Evolutionary conservation across 1,140 invertebrate genomes (phyloP).

Genomic region (Dryas iulia): DNA sequence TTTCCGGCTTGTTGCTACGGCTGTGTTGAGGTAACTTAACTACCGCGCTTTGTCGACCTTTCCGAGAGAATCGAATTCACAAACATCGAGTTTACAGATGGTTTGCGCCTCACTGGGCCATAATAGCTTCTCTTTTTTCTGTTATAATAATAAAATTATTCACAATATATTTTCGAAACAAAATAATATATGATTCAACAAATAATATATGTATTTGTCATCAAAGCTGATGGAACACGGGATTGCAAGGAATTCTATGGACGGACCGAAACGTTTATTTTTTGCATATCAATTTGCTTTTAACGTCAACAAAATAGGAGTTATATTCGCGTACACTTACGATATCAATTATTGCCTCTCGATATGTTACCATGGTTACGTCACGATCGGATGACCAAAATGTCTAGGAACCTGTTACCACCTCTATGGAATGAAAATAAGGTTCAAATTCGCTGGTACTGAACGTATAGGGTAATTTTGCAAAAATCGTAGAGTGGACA

Average conservation of each 20-base stretch:
- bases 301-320: conserved; percentile 12
- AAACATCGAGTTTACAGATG: no score
- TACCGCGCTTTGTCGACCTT: no score
- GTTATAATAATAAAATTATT: no score
- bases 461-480: conserved; percentile 32
- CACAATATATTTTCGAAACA: not conserved
- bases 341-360: conserved; percentile 40
- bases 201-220: conserved; percentile 32
- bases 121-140: no score
- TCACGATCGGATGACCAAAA: conserved; percentile 47
- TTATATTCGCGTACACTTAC: conserved; percentile 27
- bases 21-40: no score
- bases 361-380: conserved; percentile 59
- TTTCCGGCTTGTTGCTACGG: no score
- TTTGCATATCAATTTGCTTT: conserved; percentile 11
- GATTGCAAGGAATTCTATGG: conserved; percentile 26
- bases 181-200: not conserved
- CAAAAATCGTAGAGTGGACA: conserved; percentile 51
- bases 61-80: no score
- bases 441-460: conserved; percentile 22
- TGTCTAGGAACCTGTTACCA: conserved; percentile 19
- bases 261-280: conserved; percentile 10
- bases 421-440: conserved; percentile 18
- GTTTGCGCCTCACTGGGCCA: no score
- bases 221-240: conserved; percentile 27